These are phyloP conservation scores for Anthoscopus minutus DNA, from an alignment of 2,113 vertebrate genomes.

Conservation along the genomic window DNA sequence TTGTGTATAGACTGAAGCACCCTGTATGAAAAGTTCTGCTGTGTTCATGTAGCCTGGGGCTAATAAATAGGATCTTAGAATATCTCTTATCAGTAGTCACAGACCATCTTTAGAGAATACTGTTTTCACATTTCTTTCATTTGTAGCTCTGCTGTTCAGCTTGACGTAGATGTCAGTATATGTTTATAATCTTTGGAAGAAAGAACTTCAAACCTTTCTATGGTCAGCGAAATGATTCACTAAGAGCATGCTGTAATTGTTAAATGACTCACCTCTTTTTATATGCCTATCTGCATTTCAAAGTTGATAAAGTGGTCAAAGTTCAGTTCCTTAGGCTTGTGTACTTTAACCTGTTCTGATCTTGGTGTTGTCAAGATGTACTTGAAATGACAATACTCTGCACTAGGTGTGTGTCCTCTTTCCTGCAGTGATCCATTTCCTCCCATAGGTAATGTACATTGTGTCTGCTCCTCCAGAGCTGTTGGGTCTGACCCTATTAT, in stretches of 20 bases:
- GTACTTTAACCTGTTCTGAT: neutral
- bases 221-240: neutral
- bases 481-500: neutral
- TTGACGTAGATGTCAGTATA: neutral
- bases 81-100: neutral
- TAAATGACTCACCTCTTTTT: neutral
- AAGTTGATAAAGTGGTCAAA: constrained; percentile 5
- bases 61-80: neutral
- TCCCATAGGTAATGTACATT: neutral
- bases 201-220: neutral
- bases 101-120: neutral
- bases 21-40: neutral
- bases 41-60: neutral
- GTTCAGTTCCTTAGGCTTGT: neutral
- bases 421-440: neutral
- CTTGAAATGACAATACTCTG: neutral
- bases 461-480: neutral
- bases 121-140: neutral
- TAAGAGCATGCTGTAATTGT: neutral
- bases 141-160: neutral
- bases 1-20: neutral
- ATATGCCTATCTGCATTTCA: neutral
- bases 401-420: neutral
- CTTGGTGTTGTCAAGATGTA: neutral
- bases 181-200: neutral